Percentiles rank a stretch among this genome's conserved stretches.
Evolutionary conservation across 1,140 invertebrate genomes (phyloP).

Genomic region (Stegodyphus mimosarum): DNA sequence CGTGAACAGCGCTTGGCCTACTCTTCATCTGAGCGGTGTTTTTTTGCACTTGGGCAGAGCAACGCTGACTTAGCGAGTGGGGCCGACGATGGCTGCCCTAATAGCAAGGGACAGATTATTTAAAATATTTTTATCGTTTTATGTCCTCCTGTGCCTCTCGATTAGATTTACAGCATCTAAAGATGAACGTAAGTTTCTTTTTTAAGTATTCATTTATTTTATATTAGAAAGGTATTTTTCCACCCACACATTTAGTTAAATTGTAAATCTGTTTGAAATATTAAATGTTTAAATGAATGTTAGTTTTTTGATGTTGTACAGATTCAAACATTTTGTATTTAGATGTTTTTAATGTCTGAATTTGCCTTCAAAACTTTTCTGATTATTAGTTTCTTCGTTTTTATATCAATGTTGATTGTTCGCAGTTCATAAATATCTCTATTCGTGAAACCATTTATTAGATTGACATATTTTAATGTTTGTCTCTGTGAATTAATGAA

Average conservation of each 20-base stretch:
- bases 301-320: neutral
- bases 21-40: neutral
- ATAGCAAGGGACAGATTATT: neutral
- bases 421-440: too few relatives aligned
- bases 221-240: neutral
- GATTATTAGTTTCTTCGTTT: too few relatives aligned
- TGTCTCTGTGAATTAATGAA: too few relatives aligned
- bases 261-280: neutral
- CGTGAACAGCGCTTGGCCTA: neutral
- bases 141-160: conserved; percentile 1
- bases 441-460: too few relatives aligned
- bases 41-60: neutral
- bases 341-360: too few relatives aligned
- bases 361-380: too few relatives aligned
- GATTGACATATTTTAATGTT: too few relatives aligned
- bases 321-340: neutral
- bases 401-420: too few relatives aligned
- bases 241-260: neutral
- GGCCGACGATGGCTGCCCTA: too few relatives aligned
- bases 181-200: conserved; percentile 36
- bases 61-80: neutral
- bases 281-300: neutral
- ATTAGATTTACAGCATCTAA: neutral
- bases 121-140: neutral
- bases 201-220: neutral